Conservation (phyloP, 1,140 invertebrate species). For the Papilio helenus region DNA sequence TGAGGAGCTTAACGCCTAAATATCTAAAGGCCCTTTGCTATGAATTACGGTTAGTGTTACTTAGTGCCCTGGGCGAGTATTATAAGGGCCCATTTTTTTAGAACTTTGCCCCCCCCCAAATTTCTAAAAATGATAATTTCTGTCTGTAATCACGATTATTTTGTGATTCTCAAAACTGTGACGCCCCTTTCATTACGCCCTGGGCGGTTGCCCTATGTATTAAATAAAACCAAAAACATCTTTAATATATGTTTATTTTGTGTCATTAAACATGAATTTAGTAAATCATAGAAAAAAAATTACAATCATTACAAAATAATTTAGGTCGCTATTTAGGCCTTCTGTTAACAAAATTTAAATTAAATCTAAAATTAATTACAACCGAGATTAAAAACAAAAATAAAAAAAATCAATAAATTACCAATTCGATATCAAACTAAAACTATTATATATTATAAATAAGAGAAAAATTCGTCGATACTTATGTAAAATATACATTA, state of each 20-base stretch:
- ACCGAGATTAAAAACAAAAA: slow-evolving; percentile 47
- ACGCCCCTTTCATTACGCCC: no score
- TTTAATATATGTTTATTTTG: slow-evolving; percentile 39
- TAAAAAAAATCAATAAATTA: slow-evolving; percentile 59
- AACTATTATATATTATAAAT: slow-evolving; percentile 52
- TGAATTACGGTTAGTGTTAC: no score
- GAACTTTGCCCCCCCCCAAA: no score
- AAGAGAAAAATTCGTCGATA: slow-evolving; percentile 53
- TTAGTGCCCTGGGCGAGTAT: no score
- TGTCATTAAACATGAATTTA: slow-evolving; percentile 35
- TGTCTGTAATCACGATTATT: no score
- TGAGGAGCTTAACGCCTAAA: no score
- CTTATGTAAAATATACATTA: slow-evolving; percentile 67
- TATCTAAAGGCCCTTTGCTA: no score
- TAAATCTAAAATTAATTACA: slow-evolving; percentile 29
- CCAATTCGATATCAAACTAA: slow-evolving; percentile 54
- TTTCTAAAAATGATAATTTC: no score
- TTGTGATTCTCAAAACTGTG: no score
- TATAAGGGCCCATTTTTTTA: no score
- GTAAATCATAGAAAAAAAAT: slow-evolving; percentile 33
- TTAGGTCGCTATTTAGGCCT: slow-evolving; percentile 36
- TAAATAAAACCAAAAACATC: background rate
- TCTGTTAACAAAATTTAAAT: slow-evolving; percentile 31
- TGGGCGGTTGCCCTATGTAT: no score
- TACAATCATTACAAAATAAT: slow-evolving; percentile 31